Evolutionary conservation across 2,888 invertebrate genomes (phyloP).

Genomic region (Ichneumoninae sp.): DNA sequence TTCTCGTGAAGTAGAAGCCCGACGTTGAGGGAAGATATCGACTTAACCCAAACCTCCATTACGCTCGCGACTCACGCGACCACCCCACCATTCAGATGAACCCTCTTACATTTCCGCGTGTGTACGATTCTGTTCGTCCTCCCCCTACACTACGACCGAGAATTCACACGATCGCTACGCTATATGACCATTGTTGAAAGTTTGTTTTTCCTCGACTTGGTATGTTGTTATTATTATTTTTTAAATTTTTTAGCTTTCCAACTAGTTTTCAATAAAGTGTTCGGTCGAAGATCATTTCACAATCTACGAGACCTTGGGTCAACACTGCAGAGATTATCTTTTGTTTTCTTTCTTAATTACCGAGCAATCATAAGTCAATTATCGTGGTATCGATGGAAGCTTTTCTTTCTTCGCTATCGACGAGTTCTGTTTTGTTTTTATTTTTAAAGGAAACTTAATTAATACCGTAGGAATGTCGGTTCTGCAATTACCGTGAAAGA

Average conservation of each 20-base stretch:
- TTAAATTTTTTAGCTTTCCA: neutral
- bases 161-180: conserved; percentile 1
- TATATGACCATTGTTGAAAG: conserved; percentile 15
- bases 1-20: neutral
- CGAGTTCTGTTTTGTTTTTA: neutral
- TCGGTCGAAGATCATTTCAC: neutral
- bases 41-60: conserved; percentile 67
- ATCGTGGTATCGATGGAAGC: neutral
- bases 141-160: conserved; percentile 21
- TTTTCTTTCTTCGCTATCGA: neutral
- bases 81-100: conserved; percentile 22
- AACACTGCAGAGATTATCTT: neutral
- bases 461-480: neutral
- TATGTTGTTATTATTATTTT: conserved; percentile 5
- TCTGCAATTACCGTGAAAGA: conserved; percentile 39
- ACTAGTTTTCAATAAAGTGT: neutral
- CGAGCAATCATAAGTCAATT: neutral
- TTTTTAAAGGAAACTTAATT: neutral
- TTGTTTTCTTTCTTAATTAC: neutral
- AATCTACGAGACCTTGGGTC: neutral
- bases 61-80: conserved; percentile 68
- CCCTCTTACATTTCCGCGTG: conserved; percentile 49
- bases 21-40: conserved; percentile 63
- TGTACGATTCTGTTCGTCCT: conserved; percentile 28
- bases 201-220: conserved; percentile 14